A percentile compares a stretch with the other conserved stretches of the same genome.
Evolutionary conservation across 64 coral and sea anemone genomes (phyloP).

Genomic region (Hydrozoanthus tunicans): DNA sequence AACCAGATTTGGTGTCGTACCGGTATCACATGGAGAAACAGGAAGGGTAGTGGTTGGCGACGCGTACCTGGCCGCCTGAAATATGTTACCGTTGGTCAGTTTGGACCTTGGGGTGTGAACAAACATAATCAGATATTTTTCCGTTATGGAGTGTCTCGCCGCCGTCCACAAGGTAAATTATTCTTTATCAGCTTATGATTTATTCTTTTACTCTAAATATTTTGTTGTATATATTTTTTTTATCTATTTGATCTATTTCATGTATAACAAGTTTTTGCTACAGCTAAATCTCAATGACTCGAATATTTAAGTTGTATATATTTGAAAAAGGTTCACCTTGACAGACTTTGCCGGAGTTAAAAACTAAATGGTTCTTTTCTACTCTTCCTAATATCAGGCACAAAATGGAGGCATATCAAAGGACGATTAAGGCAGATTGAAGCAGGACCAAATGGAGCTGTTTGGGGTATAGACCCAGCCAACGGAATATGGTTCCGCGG

Average conservation of each 20-base stretch:
- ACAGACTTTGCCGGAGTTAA: too few species aligned
- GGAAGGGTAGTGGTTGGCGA: background rate
- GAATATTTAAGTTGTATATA: too few species aligned
- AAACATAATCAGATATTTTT: slow-evolving; percentile 20
- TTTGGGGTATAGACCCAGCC: background rate
- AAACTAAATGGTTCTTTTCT: background rate
- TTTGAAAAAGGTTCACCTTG: too few species aligned
- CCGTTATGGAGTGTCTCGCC: slow-evolving; percentile 21
- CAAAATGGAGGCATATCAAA: background rate
- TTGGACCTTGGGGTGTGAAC: slow-evolving; percentile 30
- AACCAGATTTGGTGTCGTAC: slow-evolving; percentile 23
- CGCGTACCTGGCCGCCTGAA: slow-evolving; percentile 24
- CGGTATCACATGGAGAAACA: background rate
- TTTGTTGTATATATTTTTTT: too few species aligned
- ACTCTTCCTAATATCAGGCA: background rate
- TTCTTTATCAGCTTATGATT: background rate
- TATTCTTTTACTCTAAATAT: too few species aligned
- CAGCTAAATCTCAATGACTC: too few species aligned
- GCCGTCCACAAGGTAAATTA: slow-evolving; percentile 1
- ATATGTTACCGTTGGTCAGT: slow-evolving; percentile 16
- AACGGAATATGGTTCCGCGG: background rate
- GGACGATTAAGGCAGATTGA: background rate
- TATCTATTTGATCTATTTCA: too few species aligned
- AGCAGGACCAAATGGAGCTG: background rate
- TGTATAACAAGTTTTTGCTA: too few species aligned